phyloP scores from a whole-genome alignment of 2,888 invertebrate species.

The Brenthis hecate region DNA sequence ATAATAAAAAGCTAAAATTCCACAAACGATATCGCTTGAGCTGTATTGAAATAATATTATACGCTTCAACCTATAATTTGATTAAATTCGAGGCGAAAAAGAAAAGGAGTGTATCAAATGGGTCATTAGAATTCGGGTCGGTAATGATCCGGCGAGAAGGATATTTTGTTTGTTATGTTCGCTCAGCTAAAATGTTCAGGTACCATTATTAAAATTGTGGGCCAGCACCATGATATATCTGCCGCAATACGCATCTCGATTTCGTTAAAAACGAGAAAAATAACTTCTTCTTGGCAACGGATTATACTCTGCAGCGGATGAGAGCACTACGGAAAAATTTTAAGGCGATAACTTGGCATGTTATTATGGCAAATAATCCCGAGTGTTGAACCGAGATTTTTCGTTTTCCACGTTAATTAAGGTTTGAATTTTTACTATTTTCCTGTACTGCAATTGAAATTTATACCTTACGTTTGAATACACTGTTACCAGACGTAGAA shows the following conservation, averaged over 20 bases:
- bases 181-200: slow-evolving; percentile 57
- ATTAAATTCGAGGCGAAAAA: slow-evolving; percentile 77
- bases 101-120: slow-evolving; percentile 73
- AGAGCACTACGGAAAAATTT: slow-evolving; percentile 46
- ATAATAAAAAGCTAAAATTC: slow-evolving; percentile 78
- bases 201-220: slow-evolving; percentile 57
- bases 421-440: slow-evolving; percentile 23
- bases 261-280: slow-evolving; percentile 47
- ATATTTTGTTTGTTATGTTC: slow-evolving; percentile 73
- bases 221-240: slow-evolving; percentile 40
- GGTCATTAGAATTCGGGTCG: slow-evolving; percentile 78
- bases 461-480: slow-evolving; percentile 11
- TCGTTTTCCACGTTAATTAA: slow-evolving; percentile 36
- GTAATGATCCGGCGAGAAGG: slow-evolving; percentile 73
- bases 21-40: slow-evolving; percentile 75
- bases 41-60: slow-evolving; percentile 81
- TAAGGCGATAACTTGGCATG: slow-evolving; percentile 48
- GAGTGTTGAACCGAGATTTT: slow-evolving; percentile 34
- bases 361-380: slow-evolving; percentile 45
- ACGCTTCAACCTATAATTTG: slow-evolving; percentile 80
- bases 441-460: slow-evolving; percentile 13
- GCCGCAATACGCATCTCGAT: slow-evolving; percentile 46
- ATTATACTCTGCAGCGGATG: slow-evolving; percentile 44
- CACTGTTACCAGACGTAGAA: slow-evolving; percentile 3
- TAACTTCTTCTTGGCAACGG: slow-evolving; percentile 47